Conservation (phyloP, 2,888 invertebrate species). For the Agrochola litura region DNA sequence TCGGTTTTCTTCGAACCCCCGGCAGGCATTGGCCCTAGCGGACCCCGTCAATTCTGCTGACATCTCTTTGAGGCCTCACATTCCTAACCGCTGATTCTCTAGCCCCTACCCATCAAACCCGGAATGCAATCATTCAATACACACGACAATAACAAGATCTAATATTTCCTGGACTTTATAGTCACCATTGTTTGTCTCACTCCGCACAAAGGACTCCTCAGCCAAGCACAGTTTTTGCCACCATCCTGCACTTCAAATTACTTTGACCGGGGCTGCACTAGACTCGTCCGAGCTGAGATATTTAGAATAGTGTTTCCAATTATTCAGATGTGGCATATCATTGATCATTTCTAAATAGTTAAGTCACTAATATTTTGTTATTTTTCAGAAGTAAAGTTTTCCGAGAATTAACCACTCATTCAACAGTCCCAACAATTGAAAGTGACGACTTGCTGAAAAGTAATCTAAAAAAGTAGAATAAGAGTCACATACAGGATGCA, state of each 20-base stretch:
- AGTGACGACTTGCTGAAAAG: not conserved
- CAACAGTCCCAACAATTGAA: not conserved
- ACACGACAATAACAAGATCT: slow-evolving; percentile 61
- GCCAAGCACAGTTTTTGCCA: slow-evolving; percentile 77
- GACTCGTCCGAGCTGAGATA: slow-evolving; percentile 60
- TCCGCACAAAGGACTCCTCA: slow-evolving; percentile 68
- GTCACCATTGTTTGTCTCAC: slow-evolving; percentile 57
- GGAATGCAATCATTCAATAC: slow-evolving; percentile 66
- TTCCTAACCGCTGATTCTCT: slow-evolving; percentile 24
- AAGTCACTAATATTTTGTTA: not conserved
- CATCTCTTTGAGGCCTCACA: too few relatives aligned
- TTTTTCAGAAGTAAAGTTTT: not conserved
- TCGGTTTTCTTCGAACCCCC: too few relatives aligned
- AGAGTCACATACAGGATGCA: not conserved
- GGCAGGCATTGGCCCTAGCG: too few relatives aligned
- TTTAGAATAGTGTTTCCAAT: slow-evolving; percentile 58
- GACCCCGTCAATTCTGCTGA: too few relatives aligned
- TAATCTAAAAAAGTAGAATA: not conserved
- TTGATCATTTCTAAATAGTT: not conserved
- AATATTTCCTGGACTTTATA: slow-evolving; percentile 68
- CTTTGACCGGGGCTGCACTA: slow-evolving; percentile 74
- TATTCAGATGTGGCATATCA: slow-evolving; percentile 52
- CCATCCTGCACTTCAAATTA: slow-evolving; percentile 77
- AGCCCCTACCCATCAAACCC: slow-evolving; percentile 56
- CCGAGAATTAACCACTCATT: not conserved